A percentile compares a stretch with the other conserved stretches of the same genome.
Evolutionary conservation across 2,888 invertebrate species (phyloP).

Genomic region (Agrochola lota): DNA sequence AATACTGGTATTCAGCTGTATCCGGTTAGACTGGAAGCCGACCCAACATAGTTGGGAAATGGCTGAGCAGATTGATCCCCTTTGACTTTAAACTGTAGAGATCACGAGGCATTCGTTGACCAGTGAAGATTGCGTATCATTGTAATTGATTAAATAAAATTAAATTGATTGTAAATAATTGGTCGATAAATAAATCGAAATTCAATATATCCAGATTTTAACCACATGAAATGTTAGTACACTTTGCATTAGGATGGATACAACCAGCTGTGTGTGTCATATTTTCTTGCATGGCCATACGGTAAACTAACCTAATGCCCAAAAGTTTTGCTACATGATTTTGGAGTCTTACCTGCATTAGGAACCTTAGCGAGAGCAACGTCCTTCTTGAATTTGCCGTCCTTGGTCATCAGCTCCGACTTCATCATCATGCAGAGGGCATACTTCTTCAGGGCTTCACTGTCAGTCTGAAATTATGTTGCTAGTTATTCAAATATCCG

Average conservation of each 20-base stretch:
- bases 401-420: slow-evolving; percentile 89
- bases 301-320: no score
- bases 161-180: no score
- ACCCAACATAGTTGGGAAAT: no score
- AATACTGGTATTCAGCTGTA: no score
- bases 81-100: background rate
- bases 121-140: no score
- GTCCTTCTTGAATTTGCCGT: slow-evolving; percentile 89
- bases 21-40: no score
- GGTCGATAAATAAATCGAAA: background rate
- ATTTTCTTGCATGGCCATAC: background rate
- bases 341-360: slow-evolving; percentile 79
- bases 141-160: no score
- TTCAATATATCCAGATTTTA: background rate
- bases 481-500: background rate
- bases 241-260: background rate
- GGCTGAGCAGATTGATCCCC: background rate
- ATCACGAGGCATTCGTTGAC: background rate
- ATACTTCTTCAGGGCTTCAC: slow-evolving; percentile 86
- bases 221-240: background rate
- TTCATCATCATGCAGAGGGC: slow-evolving; percentile 87
- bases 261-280: background rate
- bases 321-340: background rate
- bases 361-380: slow-evolving; percentile 87
- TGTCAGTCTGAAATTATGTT: slow-evolving; percentile 79